phyloP scores from a whole-genome alignment of 2,113 vertebrate genomes.

The Cyprinus carpio region DNA sequence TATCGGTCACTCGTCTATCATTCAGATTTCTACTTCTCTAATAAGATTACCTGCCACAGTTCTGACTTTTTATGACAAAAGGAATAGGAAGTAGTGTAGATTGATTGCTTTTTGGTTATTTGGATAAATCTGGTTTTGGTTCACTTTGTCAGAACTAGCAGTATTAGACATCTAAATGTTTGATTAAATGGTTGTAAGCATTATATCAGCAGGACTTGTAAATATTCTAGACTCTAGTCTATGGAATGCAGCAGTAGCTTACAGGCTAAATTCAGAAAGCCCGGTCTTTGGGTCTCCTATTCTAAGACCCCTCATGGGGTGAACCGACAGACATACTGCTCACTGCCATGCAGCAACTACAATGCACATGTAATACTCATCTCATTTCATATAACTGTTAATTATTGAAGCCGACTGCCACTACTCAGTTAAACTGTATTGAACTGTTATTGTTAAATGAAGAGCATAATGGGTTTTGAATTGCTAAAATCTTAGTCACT shows the following conservation, averaged over 20 bases:
- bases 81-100: background rate
- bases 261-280: slow-evolving; percentile 39
- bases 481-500: background rate
- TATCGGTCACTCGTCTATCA: background rate
- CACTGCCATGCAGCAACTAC: background rate
- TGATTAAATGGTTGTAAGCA: background rate
- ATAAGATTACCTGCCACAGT: background rate
- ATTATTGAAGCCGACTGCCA: background rate
- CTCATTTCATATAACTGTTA: background rate
- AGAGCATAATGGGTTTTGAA: background rate
- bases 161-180: background rate
- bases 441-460: background rate
- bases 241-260: slow-evolving; percentile 11
- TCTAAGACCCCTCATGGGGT: slow-evolving; percentile 44
- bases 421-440: background rate
- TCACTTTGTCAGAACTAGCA: background rate
- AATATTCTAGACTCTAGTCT: slow-evolving; percentile 23
- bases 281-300: slow-evolving; percentile 44
- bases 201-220: slow-evolving; percentile 28
- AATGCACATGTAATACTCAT: background rate
- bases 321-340: background rate
- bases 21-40: background rate
- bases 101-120: background rate
- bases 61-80: background rate
- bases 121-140: slow-evolving; percentile 1